Conservation (phyloP, 2,797 vertebrate genomes). For the Amniataba percoides region DNA sequence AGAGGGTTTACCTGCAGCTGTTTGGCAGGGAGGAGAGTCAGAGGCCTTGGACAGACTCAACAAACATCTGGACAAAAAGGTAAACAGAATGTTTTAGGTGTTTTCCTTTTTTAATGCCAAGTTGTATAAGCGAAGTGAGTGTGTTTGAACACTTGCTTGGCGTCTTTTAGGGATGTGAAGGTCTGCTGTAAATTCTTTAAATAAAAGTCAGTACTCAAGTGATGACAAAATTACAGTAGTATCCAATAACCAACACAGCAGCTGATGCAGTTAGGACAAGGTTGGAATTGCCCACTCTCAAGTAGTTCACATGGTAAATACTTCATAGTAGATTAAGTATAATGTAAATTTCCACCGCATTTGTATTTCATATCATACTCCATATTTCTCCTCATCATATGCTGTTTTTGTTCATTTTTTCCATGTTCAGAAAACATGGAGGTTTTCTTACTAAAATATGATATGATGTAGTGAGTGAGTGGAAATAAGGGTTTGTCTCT, state of each 20-base stretch:
- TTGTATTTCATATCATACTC: too few species aligned
- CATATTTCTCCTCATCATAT: too few species aligned
- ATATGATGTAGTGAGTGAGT: neutral
- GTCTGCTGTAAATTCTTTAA: neutral
- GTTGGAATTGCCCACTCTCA: too few species aligned
- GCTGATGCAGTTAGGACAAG: too few species aligned
- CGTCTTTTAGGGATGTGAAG: neutral
- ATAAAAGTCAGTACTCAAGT: neutral
- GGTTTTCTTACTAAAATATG: neutral
- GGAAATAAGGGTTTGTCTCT: neutral
- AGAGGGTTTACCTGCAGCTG: conserved; percentile 85
- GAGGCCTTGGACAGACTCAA: conserved; percentile 94
- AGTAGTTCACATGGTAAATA: too few species aligned
- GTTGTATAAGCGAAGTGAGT: neutral
- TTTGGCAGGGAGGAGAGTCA: conserved; percentile 95
- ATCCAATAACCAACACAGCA: too few species aligned
- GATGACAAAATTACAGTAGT: neutral
- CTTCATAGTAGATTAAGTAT: too few species aligned
- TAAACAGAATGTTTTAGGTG: conserved; percentile 60
- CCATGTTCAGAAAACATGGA: neutral
- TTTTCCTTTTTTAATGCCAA: conserved; percentile 9
- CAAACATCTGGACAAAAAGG: conserved; percentile 97
- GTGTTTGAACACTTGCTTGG: neutral
- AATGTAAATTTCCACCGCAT: too few species aligned
- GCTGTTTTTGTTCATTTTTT: too few species aligned